Evolutionary conservation across 2,113 vertebrate species (phyloP), one percentile per base, ranked within the genome.

Genomic region (Tonatia bakeri): DNA sequence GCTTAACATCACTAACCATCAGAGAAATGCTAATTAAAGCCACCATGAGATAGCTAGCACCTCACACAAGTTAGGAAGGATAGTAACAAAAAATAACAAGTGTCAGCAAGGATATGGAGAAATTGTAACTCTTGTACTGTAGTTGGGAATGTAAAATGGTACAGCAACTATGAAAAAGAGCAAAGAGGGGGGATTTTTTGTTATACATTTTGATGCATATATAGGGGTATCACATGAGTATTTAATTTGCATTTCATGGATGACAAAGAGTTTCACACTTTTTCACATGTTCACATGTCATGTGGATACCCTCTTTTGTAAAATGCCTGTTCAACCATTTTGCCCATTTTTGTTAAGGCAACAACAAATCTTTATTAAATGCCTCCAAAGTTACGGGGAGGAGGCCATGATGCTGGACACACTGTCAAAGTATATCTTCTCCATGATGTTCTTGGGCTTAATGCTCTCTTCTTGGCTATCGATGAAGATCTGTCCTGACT

Each of bases 391-490:
- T 99, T 98, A 99, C 98, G 99, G 99, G 72, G 99, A 99, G 15
- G 99, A 99, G 1, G 99, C 99, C 99, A 99, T 99, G 96, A 99
- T 99, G 97, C 98, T 98, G 87, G 98, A 98, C 69, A 98, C 98
- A 90, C 99, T 99, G 97, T 99, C 99, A 95, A 99, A 99, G 98
- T 99, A 99, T 0, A 99, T 99, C 97, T 99, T 99, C 98, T 99
- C 99, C 98, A 99, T 99, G 0, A 99, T 99, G 98, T 99, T 99
- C 95, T 99, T 99, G 97, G 99, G 99, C 89, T 99, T 99, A 94
- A 99, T 98, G 91, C 99, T 99, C 98, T 99, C 99, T 72, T 99
- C 99, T 98, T 99, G 99, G 98, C 98, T 99, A 95, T 98, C 99
- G 96, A 99, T 99, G 97, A 99, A 99, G 97, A 99, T 98, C 92